Base-by-base conservation (phyloP, 2,797 vertebrate species). In the Sarcoramphus papa region DNA sequence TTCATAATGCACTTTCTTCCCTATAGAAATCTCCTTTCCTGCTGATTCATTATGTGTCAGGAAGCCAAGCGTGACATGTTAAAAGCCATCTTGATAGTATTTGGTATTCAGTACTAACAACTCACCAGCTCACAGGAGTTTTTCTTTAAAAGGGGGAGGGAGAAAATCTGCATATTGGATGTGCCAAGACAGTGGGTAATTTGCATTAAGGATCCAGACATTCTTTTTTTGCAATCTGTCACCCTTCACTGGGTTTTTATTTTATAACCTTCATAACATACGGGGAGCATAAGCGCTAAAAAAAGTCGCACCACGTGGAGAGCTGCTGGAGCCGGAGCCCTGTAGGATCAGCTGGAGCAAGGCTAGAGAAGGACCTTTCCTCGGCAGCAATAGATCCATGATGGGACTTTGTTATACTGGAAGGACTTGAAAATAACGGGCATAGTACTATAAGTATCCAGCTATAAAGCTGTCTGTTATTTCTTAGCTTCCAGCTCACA, bases 51-150 rank as follows among this genome's bases (percentile, higher is more conserved):
- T 97, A 94, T 87, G 80, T 96, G 97, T 97, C 64, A 65, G 96
- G 97, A 97, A 98, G 96, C 97, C 50, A 88, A 98, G 97, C 94
- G 43, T 97, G 97, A 94, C 96, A 96, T 96, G 96, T 97, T 98
- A 98, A 98, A 98, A 98, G 97, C 95, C 93, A 84, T 97, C 98
- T 98, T 97, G 98, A 98, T 98, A 97, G 98, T 97, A 97, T 98
- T 98, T 98, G 98, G 98, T 98, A 98, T 98, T 98, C 97, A 92
- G 94, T 57, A 56, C 96, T 97, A 97, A 97, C 96, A 90, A 80
- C 96, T 91, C 85, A 50, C 95, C 88, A 95, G 85, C 97, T 94
- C 92, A 33, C 73, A 91, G 92, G 97, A 97, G 95, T 96, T 84
- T 93, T 88, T 92, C 76, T 93, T 91, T n/a, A 25, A 91, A 92